Conservation (phyloP, 2,797 vertebrate genomes). For the Cossypha dichroa region DNA sequence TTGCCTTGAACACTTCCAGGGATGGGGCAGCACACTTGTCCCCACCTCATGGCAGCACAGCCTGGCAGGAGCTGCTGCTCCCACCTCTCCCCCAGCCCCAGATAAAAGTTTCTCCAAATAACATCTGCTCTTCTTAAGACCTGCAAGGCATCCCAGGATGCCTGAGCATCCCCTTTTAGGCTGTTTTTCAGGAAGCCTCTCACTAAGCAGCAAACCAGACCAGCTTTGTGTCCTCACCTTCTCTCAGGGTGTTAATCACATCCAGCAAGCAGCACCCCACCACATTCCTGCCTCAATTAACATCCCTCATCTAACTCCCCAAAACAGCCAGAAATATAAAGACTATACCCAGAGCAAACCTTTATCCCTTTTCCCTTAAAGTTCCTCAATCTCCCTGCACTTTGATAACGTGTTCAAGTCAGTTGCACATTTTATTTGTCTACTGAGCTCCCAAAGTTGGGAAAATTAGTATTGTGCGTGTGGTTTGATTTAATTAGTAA, state of each 20-base stretch:
- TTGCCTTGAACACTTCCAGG: background rate
- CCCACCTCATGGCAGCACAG: rapidly evolving
- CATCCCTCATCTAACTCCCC: background rate
- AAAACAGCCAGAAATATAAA: slow-evolving; percentile 26
- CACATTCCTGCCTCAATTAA: background rate
- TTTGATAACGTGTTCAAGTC: slow-evolving; percentile 74
- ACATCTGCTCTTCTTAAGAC: background rate
- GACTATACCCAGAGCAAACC: slow-evolving; percentile 10
- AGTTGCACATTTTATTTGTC: slow-evolving; percentile 81
- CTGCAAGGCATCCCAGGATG: background rate
- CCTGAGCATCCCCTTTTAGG: background rate
- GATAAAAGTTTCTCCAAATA: background rate
- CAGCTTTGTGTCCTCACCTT: background rate
- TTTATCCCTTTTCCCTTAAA: slow-evolving; percentile 45
- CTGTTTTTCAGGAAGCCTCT: background rate
- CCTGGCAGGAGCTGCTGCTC: background rate
- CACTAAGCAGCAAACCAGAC: background rate
- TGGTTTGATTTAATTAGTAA: slow-evolving; percentile 85
- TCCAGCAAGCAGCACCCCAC: background rate
- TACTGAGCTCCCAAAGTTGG: slow-evolving; percentile 79
- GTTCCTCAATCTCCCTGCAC: slow-evolving; percentile 56
- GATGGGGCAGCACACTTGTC: background rate
- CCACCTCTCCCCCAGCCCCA: background rate
- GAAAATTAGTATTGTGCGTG: slow-evolving; percentile 83
- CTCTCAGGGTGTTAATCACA: background rate